These are phyloP conservation scores for Pogonognathellus flavescens DNA, from an alignment of 1,140 invertebrate genomes.

Conservation along the genomic window DNA sequence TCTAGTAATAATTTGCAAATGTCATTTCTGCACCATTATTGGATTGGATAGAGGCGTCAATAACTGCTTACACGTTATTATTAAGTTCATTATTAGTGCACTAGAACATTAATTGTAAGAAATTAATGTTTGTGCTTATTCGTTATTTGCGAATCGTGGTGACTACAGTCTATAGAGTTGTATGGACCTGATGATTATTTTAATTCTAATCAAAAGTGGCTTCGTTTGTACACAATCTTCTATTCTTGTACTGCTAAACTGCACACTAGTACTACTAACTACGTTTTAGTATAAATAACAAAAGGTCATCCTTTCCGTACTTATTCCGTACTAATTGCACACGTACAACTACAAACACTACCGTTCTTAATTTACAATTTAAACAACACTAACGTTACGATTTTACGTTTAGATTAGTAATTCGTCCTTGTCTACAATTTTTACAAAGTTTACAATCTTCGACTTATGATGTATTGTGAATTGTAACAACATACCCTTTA, in stretches of 20 bases:
- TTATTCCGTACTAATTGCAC: neutral
- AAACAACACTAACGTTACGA: neutral
- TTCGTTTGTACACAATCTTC: slow-evolving; percentile 25
- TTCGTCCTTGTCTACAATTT: no score
- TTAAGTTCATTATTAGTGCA: slow-evolving; percentile 30
- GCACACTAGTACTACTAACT: neutral
- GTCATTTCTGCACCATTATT: slow-evolving; percentile 45
- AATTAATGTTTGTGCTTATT: neutral
- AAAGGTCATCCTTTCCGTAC: neutral
- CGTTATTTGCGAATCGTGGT: slow-evolving; percentile 31
- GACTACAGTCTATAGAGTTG: slow-evolving; percentile 34
- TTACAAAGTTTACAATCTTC: no score
- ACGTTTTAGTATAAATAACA: slow-evolving; percentile 18
- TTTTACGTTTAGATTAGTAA: neutral
- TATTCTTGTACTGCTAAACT: neutral
- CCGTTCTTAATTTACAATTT: neutral
- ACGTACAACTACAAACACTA: neutral
- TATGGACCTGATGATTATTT: slow-evolving; percentile 44
- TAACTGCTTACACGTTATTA: slow-evolving; percentile 15
- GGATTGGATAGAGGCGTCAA: slow-evolving; percentile 38
- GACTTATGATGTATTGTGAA: no score
- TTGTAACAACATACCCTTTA: no score
- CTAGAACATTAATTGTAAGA: neutral
- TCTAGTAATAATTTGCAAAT: slow-evolving; percentile 32
- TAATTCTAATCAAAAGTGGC: slow-evolving; percentile 38